Evolutionary conservation across 2,113 vertebrate species (phyloP).

Genomic region (Xiphorhynchus elegans): DNA sequence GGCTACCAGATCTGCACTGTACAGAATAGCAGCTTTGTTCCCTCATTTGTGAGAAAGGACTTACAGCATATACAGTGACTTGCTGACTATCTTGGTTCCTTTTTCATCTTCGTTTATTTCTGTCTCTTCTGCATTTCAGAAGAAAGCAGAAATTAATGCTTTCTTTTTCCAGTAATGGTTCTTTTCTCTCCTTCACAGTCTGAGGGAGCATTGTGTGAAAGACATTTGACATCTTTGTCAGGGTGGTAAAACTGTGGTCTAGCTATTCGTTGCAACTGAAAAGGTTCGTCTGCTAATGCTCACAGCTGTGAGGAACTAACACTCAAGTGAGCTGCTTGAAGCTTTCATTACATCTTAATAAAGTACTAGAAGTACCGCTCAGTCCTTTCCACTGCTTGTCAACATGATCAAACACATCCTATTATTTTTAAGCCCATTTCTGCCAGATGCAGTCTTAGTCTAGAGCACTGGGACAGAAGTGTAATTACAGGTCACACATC

Average conservation of each 20-base stretch:
- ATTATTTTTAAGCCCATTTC: background rate
- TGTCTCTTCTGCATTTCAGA: background rate
- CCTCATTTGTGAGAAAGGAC: background rate
- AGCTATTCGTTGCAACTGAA: background rate
- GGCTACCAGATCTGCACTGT: background rate
- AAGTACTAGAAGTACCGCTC: background rate
- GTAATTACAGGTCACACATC: background rate
- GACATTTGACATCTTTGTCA: background rate
- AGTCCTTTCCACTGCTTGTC: background rate
- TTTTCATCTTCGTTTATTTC: background rate
- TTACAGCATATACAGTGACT: accelerated
- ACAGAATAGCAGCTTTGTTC: background rate
- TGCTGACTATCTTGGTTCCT: background rate
- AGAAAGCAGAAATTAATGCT: background rate
- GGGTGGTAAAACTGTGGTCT: background rate
- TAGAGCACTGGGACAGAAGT: background rate
- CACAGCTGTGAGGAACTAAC: background rate
- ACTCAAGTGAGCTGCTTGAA: background rate
- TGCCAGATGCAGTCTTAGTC: background rate
- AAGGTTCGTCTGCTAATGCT: background rate
- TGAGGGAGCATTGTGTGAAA: background rate
- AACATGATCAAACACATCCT: background rate
- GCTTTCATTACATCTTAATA: conserved; percentile 48
- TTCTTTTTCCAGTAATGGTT: background rate
- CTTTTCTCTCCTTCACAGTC: background rate